Conservation (phyloP, 2,113 vertebrate genomes). For the Azemiops feae region DNA sequence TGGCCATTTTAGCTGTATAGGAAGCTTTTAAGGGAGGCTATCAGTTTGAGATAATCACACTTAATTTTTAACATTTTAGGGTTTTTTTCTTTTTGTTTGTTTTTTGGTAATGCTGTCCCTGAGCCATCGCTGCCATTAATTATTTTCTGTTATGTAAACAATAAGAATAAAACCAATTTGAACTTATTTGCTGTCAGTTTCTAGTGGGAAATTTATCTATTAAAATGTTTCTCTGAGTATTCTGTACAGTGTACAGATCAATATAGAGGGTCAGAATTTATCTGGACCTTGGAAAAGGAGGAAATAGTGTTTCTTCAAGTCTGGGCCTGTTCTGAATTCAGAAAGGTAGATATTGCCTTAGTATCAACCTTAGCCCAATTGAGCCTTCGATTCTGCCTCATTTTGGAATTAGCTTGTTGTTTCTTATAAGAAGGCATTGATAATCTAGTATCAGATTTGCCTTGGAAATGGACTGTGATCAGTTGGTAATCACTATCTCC, state of each 20-base stretch:
- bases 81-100: neutral
- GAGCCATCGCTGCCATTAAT: neutral
- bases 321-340: neutral
- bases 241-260: neutral
- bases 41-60: neutral
- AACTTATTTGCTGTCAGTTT: neutral
- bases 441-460: neutral
- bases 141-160: neutral
- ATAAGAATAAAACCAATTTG: neutral
- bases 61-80: neutral
- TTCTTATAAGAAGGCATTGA: neutral
- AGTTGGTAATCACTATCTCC: neutral
- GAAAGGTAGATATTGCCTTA: neutral
- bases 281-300: neutral
- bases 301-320: neutral
- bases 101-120: neutral
- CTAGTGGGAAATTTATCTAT: neutral
- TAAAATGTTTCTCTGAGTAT: neutral
- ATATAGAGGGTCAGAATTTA: neutral
- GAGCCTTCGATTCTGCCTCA: neutral
- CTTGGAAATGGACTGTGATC: neutral
- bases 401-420: neutral
- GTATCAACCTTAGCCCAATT: neutral
- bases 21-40: neutral
- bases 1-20: neutral